phyloP scores from a whole-genome alignment of 1,140 invertebrate genomes.

The Aplysia californica region DNA sequence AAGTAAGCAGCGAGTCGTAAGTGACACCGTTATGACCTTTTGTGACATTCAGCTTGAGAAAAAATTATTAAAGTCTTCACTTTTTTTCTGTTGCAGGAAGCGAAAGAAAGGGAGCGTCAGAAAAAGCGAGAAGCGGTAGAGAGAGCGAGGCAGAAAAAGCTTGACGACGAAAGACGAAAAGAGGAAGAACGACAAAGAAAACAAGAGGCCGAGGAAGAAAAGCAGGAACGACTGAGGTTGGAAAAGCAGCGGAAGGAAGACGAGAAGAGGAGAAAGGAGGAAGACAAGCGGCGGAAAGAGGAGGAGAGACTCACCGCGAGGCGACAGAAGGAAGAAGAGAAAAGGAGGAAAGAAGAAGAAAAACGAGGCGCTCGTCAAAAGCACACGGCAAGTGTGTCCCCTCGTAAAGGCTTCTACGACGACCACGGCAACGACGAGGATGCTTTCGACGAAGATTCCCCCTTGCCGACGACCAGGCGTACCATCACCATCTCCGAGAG shows the following conservation, averaged over 20 bases:
- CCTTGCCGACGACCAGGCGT: neutral
- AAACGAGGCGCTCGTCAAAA: constrained; percentile 11
- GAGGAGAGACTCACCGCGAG: constrained; percentile 28
- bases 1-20: too few relatives aligned
- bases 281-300: constrained; percentile 25
- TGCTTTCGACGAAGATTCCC: neutral
- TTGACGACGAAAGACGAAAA: constrained; percentile 31
- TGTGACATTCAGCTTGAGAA: too few relatives aligned
- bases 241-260: constrained; percentile 22
- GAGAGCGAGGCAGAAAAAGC: constrained; percentile 28
- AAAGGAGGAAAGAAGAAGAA: constrained; percentile 34
- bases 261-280: constrained; percentile 38
- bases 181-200: constrained; percentile 5
- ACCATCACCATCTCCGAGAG: too few relatives aligned
- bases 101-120: constrained; percentile 29
- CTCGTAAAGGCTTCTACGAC: neutral
- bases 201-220: constrained; percentile 21
- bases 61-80: too few relatives aligned
- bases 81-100: constrained; percentile 33
- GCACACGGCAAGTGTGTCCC: neutral
- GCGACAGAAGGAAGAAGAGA: constrained; percentile 22
- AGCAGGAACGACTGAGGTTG: neutral
- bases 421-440: neutral
- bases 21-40: too few relatives aligned
- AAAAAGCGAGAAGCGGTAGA: constrained; percentile 32